These are phyloP conservation scores for Apodemia zela DNA, from an alignment of 2,888 invertebrate species.

Conservation along the genomic window DNA sequence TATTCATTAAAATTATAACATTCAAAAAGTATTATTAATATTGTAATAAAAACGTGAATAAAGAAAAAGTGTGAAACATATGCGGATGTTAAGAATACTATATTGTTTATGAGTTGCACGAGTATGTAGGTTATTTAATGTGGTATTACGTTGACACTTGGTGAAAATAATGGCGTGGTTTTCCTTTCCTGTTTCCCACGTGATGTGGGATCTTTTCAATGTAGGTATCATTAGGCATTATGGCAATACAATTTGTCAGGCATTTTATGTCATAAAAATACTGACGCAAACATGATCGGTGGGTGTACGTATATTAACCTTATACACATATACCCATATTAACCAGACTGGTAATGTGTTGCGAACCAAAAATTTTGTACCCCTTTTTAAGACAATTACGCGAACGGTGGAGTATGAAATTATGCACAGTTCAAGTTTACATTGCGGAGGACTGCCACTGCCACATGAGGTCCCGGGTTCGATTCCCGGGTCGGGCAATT, in stretches of 20 bases:
- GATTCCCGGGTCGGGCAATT: too few species aligned
- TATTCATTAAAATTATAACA: background rate
- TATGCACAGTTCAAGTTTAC: too few species aligned
- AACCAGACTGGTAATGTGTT: too few species aligned
- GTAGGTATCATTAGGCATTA: slow-evolving; percentile 14
- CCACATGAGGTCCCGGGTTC: too few species aligned
- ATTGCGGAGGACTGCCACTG: too few species aligned
- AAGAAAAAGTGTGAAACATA: background rate
- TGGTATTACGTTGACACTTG: background rate
- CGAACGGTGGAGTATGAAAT: too few species aligned
- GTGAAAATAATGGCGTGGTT: background rate
- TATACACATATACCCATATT: too few species aligned
- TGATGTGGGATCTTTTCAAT: background rate
- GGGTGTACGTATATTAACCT: too few species aligned
- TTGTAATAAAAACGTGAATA: background rate
- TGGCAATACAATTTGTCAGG: background rate
- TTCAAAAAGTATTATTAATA: background rate
- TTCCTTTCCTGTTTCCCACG: slow-evolving; percentile 4
- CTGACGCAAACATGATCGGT: too few species aligned
- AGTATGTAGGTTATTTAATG: background rate
- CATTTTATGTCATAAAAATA: slow-evolving; percentile 5
- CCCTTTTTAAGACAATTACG: too few species aligned
- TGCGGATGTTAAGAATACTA: background rate
- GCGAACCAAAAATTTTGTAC: too few species aligned
- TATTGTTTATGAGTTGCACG: slow-evolving; percentile 1